Base-by-base conservation (phyloP, 2,797 vertebrate genomes). In the Chelonia mydas region DNA sequence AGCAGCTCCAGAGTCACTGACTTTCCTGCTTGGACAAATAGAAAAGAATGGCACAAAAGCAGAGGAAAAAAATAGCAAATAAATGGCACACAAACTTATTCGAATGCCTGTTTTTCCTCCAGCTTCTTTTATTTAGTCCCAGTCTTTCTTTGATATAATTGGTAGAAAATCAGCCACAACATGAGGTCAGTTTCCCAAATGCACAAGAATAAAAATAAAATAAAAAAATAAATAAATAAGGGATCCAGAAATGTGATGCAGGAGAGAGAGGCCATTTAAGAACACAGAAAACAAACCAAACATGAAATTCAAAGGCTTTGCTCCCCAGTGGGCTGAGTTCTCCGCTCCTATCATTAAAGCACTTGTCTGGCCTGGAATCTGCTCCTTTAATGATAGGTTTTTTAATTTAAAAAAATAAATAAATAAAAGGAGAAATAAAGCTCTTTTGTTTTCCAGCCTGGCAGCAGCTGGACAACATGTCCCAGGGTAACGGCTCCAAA, bases 101-200 rank as follows among this genome's bases (percentile, higher is more conserved):
- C 85, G 59, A 92, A 81, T 51, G 94, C 78, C 90, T 95, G 92
- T 1, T 90, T 93, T 86, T 93, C 2, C 77, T 95, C 93, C 91
- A 81, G 74, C 55, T 86, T 81, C 13, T 84, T 95, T 90, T 94
- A 84, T 95, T 96, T 96, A 93, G 90, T 96, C 88, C 33, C 72
- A 86, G 37, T 23, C 81, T 95, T 89, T 88, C 83, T 94, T 89
- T 45, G 83, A 92, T 91, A 94, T 96, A 96, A 92, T 47, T 59
- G 41, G 76, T 91, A 94, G 82, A 95, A 95, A 97, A 93, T 91
- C 89, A 90, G 84, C 88, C 53, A 90, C 89, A 95, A 65, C 33
- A 57, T 5, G 12, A 25, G 9, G 59, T 81, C 93, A 90, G 68
- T 86, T 83, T 96, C 96, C 95, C 92, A 95, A 95, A 88, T 74